phyloP scores from a whole-genome alignment of 2,797 vertebrate species.

The Pseudotriccus pelzelni region DNA sequence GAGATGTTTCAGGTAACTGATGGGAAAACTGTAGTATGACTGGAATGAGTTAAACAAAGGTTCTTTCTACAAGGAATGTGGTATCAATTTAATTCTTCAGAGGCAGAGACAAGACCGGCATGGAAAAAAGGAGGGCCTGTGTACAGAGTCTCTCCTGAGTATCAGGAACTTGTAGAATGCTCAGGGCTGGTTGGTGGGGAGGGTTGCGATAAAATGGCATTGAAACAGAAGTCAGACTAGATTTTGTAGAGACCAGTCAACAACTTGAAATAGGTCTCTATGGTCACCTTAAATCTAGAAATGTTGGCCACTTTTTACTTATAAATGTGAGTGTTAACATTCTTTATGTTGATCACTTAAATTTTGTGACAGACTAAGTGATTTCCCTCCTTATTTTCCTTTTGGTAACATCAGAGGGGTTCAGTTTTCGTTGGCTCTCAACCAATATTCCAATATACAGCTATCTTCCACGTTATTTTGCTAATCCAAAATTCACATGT shows the following conservation, averaged over 20 bases:
- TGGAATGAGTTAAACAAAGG: neutral
- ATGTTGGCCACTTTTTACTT: neutral
- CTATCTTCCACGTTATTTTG: neutral
- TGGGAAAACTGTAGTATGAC: neutral
- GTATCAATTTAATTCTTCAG: neutral
- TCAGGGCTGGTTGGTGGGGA: neutral
- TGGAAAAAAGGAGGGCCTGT: slow-evolving; percentile 7
- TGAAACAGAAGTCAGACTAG: neutral
- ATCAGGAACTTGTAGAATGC: neutral
- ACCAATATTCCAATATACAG: neutral
- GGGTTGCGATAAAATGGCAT: neutral
- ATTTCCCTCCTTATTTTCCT: neutral
- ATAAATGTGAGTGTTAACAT: neutral
- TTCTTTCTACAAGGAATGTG: neutral
- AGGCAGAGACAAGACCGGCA: neutral
- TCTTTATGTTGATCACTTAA: neutral
- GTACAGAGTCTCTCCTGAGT: neutral
- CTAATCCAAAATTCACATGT: neutral
- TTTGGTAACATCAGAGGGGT: neutral
- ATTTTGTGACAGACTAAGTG: neutral
- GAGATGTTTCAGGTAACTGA: neutral
- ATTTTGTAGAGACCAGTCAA: neutral
- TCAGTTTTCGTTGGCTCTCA: neutral
- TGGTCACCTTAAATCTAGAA: neutral
- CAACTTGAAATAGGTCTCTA: neutral